Percentiles rank a stretch among this genome's conserved stretches.
phyloP scores from a whole-genome alignment of 2,113 vertebrate genomes.

The Dasyprocta punctata region DNA sequence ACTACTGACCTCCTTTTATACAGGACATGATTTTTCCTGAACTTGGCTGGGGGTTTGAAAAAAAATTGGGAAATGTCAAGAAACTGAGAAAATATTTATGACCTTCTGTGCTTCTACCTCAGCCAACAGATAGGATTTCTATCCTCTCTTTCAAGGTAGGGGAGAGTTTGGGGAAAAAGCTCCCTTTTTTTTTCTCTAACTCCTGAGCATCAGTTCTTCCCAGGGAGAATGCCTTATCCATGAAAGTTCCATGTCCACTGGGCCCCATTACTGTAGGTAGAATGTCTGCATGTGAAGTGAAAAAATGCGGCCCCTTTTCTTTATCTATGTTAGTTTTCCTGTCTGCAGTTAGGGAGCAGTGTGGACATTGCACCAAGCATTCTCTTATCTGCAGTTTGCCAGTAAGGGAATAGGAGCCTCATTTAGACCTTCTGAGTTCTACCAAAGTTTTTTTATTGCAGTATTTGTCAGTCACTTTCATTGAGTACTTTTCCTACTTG shows the following conservation, averaged over 20 bases:
- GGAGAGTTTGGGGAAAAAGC: background rate
- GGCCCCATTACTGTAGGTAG: background rate
- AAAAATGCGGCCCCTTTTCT: background rate
- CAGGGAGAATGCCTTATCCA: background rate
- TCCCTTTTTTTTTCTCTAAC: background rate
- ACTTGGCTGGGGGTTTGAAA: background rate
- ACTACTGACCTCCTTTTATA: background rate
- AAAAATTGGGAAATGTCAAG: background rate
- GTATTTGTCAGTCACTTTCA: background rate
- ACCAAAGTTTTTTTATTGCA: background rate
- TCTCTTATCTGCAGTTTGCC: background rate
- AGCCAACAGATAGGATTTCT: background rate
- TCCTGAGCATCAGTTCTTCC: background rate
- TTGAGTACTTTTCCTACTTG: background rate
- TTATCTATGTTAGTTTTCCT: background rate
- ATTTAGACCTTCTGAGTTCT: background rate
- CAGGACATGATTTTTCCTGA: background rate
- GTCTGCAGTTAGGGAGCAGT: background rate
- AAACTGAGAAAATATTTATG: background rate
- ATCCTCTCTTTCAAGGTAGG: background rate
- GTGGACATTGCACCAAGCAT: background rate
- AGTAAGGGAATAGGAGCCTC: background rate
- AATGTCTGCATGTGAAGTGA: too few species aligned
- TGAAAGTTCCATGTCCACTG: background rate
- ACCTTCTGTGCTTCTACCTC: background rate